Conservation (phyloP, 1,140 invertebrate genomes). For the Drosophila leontia region DNA sequence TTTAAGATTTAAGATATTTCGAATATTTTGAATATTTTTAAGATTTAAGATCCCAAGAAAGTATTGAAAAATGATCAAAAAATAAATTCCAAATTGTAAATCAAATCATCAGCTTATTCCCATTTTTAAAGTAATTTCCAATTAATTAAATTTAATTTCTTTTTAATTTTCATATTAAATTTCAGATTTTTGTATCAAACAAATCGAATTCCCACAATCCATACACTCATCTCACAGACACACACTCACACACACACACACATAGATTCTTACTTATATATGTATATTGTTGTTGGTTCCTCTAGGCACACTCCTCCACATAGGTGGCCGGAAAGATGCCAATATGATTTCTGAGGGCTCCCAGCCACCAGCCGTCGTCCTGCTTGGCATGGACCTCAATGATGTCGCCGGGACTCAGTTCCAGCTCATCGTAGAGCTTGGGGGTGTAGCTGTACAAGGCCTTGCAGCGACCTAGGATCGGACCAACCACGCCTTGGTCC, state of each 20-base stretch:
- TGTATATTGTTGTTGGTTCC: constrained; percentile 4
- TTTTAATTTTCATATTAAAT: too few relatives aligned
- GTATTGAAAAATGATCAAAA: background rate
- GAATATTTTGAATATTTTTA: background rate
- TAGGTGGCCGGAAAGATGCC: constrained; percentile 98
- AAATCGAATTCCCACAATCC: constrained; percentile 10
- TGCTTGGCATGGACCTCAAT: constrained; percentile 96
- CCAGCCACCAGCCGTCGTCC: constrained; percentile 97
- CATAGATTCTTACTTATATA: constrained; percentile 29
- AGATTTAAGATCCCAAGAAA: background rate
- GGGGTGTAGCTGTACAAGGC: constrained; percentile 95
- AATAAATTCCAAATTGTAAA: background rate
- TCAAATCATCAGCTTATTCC: background rate
- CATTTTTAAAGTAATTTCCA: background rate
- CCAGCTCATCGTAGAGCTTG: constrained; percentile 94
- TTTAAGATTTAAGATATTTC: background rate
- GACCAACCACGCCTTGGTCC: constrained; percentile 18
- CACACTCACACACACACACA: constrained; percentile 9
- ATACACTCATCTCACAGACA: constrained; percentile 2
- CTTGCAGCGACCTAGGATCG: constrained; percentile 87
- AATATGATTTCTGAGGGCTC: constrained; percentile 92
- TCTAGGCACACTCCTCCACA: constrained; percentile 89
- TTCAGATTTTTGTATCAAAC: constrained; percentile 16
- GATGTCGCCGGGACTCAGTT: constrained; percentile 92
- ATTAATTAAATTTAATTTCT: background rate